Evolutionary conservation across 1,140 invertebrate species (phyloP), one percentile per base, ranked within the genome.

Genomic region (Neodiprion pinetum): DNA sequence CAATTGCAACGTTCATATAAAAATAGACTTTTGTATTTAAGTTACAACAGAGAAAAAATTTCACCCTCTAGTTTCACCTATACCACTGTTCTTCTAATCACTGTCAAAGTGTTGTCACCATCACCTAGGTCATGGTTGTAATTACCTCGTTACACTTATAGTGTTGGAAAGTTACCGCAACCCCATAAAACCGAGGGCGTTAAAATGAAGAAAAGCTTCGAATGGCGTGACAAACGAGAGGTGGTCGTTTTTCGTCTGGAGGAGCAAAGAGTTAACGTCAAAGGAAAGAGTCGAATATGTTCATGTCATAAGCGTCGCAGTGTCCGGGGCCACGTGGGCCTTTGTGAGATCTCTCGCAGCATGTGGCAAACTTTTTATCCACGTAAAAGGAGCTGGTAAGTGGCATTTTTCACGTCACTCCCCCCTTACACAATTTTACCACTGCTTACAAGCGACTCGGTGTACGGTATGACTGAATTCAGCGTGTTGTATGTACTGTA

Each of bases 321-420:
- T 61, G 53, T 61, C 53, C n/a, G 53, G 53, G 9, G n/a, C 53
- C 53, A 61, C 53, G 53, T 61, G 53, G 53, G 53, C 53, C 53
- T 61, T 61, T 17, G 53, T 61, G 53, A 61, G 53, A 61, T 61
- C 53, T 61, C 53, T 61, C 53, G 53, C 53, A 61, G 53, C 53
- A 61, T 61, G 53, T 61, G 53, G 53, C 53, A 17, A 61, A 12
- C 53, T 61, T 61, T 61, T 61, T 61, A 17, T 40, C 53, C 11
- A 61, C 53, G 53, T 61, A 61, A 61, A 61, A 61, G 53, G 53
- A 61, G n/a, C 53, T 61, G 53, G 11, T 61, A 61, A 61, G 28
- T 40, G 28, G 11, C 53, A 61, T 61, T 61, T 61, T 61, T 61
- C 53, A 9, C 53, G 53, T 61, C 53, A 12, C 11, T 61, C 53